Evolutionary conservation across 1,140 invertebrate species (phyloP), one percentile per base, ranked within the genome.

Genomic region (Apis laboriosa): DNA sequence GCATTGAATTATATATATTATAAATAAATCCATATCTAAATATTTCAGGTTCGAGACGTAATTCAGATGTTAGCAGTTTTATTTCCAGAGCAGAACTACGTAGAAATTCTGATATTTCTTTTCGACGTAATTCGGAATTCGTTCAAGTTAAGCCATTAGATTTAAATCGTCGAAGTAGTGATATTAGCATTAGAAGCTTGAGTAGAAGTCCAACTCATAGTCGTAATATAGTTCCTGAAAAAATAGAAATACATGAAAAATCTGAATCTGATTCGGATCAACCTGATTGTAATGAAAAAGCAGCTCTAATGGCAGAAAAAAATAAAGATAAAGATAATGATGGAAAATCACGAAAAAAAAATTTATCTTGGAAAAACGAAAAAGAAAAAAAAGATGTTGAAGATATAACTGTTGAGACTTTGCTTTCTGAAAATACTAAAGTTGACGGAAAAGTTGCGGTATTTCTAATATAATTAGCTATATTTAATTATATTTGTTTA

Each of bases 251-350:
- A 28, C 90, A 85, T 5, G 92, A 93, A 58, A 90, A 91, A 64
- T 93, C 92, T 2, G 92, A 93, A 86, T 93, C 92, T 1, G 92
- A 93, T 80, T 93, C 92, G 5, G 92, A 93, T 72, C 92, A 93
- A 58, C 91, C 89, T 15, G 92, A 93, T 80, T 93, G 90, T 68
- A 93, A 88, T 55, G 92, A 93, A 49, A 93, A 93, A 21, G 92
- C 91, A 7, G 87, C 92, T 4, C 63, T 93, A 3, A 93, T 93
- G 92, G 89, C 84, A 8, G 92, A 92, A 1, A 92, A 92, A 49
- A 58, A 77, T 0, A 88, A 85, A 55, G 80, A 84, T 9, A 92
- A 90, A 56, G 88, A 88, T 9, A 91, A 92, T 12, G 90, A 92
- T 28, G 66, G 66, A 8, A 93, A 92, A 84, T 24, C 53, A n/a